Conservation (phyloP, 2,888 invertebrate genomes). For the Stratiomys singularior region DNA sequence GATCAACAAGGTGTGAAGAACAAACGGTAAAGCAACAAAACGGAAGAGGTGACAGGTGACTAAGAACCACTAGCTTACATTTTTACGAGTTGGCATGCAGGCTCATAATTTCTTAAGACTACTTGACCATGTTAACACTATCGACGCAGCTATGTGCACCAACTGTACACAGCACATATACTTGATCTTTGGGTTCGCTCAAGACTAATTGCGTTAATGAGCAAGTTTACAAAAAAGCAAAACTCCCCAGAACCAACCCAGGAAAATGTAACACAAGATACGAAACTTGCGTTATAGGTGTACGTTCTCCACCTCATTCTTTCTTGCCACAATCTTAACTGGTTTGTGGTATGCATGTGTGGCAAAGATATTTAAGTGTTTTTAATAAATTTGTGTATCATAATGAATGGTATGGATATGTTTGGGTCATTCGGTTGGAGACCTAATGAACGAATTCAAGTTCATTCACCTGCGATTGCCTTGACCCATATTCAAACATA, state of each 20-base stretch:
- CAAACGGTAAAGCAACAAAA: conserved; percentile 43
- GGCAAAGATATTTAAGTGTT: not conserved
- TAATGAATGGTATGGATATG: not conserved
- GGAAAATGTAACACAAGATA: not conserved
- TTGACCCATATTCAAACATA: conserved; percentile 35
- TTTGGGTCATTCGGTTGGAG: conserved; percentile 4
- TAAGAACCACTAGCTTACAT: conserved; percentile 29
- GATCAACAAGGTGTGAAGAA: not conserved
- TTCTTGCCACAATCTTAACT: not conserved
- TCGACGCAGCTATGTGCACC: not conserved
- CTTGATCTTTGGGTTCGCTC: not conserved
- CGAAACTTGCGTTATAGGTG: too few species aligned
- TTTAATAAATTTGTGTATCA: not conserved
- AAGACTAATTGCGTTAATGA: not conserved
- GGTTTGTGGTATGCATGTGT: not conserved
- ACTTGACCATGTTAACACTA: not conserved
- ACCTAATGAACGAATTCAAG: conserved; percentile 33
- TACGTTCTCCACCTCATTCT: not conserved
- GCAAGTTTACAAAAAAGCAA: not conserved
- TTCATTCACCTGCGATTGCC: conserved; percentile 42
- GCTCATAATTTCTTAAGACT: conserved; percentile 3
- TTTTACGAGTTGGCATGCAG: conserved; percentile 35
- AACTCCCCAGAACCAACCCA: not conserved
- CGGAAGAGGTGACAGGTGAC: conserved; percentile 40
- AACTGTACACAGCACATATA: not conserved